Evolutionary conservation across 2,113 vertebrate genomes (phyloP).

Genomic region (Ornithorhynchus anatinus): DNA sequence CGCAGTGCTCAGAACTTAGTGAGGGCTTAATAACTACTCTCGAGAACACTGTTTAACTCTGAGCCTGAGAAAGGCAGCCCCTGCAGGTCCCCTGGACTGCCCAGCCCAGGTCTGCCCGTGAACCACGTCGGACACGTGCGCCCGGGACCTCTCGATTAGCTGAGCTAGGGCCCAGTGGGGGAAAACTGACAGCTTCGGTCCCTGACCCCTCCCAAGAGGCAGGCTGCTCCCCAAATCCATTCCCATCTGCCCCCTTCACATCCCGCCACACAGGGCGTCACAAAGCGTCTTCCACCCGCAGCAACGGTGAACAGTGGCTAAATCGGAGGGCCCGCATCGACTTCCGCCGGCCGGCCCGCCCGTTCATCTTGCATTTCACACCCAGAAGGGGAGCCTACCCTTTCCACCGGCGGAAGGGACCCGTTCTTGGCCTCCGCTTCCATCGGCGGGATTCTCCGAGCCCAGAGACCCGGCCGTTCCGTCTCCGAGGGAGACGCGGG

Average conservation of each 20-base stretch:
- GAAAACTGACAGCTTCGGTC: no score
- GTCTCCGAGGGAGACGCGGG: neutral
- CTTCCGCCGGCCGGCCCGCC: neutral
- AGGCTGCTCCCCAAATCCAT: neutral
- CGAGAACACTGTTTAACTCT: no score
- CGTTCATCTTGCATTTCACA: neutral
- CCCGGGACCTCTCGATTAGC: no score
- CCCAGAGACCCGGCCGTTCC: neutral
- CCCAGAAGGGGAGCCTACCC: neutral
- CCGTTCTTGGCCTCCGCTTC: neutral
- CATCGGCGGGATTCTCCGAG: neutral
- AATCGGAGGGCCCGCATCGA: neutral
- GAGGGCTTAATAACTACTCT: no score
- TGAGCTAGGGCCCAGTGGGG: no score
- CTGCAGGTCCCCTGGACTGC: no score
- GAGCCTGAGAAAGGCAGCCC: no score
- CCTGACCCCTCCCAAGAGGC: no score
- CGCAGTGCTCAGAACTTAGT: no score
- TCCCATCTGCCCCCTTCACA: neutral
- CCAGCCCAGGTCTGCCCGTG: no score
- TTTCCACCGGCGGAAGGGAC: neutral
- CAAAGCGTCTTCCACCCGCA: neutral
- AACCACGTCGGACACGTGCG: no score
- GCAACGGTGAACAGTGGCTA: neutral
- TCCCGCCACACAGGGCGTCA: accelerated